phyloP scores from a whole-genome alignment of 2,113 vertebrate genomes.

The pig (Sus scrofa) region DNA sequence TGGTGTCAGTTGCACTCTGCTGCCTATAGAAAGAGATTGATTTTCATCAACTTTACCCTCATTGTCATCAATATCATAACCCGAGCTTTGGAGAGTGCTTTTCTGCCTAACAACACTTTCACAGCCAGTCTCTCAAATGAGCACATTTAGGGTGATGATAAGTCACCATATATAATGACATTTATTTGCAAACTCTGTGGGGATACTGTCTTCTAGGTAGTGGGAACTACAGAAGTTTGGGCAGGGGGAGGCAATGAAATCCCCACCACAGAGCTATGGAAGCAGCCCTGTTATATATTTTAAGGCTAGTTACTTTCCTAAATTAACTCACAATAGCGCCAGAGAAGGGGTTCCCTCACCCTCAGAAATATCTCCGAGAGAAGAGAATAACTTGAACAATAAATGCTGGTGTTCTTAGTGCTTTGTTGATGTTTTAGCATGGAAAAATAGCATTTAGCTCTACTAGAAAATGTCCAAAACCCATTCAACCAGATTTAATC shows the following conservation, averaged over 20 bases:
- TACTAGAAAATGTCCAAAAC: slow-evolving; percentile 31
- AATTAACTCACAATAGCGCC: not conserved
- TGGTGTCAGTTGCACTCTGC: not conserved
- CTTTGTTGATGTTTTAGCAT: slow-evolving; percentile 1
- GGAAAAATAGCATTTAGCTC: not conserved
- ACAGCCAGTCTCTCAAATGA: not conserved
- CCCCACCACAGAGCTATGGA: not conserved
- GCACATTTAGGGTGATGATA: slow-evolving; percentile 10
- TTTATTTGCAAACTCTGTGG: not conserved
- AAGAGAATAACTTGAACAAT: slow-evolving; percentile 44
- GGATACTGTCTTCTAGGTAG: not conserved
- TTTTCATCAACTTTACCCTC: not conserved
- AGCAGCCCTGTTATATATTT: slow-evolving; percentile 16
- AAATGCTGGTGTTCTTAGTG: not conserved
- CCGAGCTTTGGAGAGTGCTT: not conserved
- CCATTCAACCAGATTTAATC: not conserved
- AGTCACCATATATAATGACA: slow-evolving; percentile 19
- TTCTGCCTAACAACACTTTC: slow-evolving; percentile 35
- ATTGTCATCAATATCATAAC: not conserved
- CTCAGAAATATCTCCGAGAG: slow-evolving; percentile 18
- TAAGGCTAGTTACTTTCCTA: slow-evolving; percentile 14
- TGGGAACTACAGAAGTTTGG: not conserved
- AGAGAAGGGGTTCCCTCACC: not conserved
- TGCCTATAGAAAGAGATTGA: not conserved
- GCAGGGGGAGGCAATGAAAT: not conserved